Base-by-base conservation (phyloP, 1,140 invertebrate species). In the Meteorus sp. region DNA sequence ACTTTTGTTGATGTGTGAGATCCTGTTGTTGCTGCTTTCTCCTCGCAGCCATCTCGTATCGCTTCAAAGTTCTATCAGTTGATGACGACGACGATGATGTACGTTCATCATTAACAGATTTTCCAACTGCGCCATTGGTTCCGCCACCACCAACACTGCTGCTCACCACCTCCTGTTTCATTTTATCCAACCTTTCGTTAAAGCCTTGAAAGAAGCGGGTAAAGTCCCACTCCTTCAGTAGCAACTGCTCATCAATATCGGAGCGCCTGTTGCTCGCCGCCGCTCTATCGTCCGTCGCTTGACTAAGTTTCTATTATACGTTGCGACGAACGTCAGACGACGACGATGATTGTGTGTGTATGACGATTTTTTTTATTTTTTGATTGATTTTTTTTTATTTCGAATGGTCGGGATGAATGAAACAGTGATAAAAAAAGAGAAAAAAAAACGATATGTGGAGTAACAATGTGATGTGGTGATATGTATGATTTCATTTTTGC, bases 141-240 rank as follows among this genome's bases (percentile, higher is more conserved):
- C n/a, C n/a, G n/a, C n/a, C n/a, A n/a, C n/a, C n/a, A n/a, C n/a
- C n/a, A n/a, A n/a, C n/a, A n/a, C n/a, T n/a, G 54, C 60, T 4
- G 56, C 27, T 35, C 51, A 43, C 63, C 48, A 57, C 62, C 59
- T 69, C 68, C 60, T 74, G 71, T 69, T 75, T 77, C 60, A 73
- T 71, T 67, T 74, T 71, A 60, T 80, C 77, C 68, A 76, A 66
- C 29, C 75, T 72, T 63, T 78, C 79, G 65, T 76, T 80, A 71
- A 81, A 82, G 22, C 81, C 83, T 65, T 89, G 87, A 74, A 93
- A 91, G 82, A 92, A 91, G 73, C 87, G 85, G 61, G 88, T 87
- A 77, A 92, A 88, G 76, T 92, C 88, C 90, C 89, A 92, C 61
- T 92, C 90, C 75, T 89, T 88, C 44, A 92, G 79, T 25, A 92